phyloP scores from a whole-genome alignment of 2,888 invertebrate genomes.

The Melanotus villosus region DNA sequence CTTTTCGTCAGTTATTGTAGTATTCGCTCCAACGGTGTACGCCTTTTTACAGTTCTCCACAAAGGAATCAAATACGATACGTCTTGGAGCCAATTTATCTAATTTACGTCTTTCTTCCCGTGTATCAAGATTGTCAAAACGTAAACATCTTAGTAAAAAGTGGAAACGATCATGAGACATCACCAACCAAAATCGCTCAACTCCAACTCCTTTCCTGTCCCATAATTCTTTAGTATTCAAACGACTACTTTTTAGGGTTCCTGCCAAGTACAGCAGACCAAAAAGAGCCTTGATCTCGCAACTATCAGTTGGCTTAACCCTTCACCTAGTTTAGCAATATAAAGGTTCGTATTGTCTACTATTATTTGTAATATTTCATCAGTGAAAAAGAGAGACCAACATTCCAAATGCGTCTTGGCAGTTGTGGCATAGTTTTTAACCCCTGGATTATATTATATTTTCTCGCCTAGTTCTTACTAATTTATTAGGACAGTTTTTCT shows the following conservation, averaged over 20 bases:
- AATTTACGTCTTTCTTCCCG: not conserved
- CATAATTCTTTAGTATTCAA: not conserved
- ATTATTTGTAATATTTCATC: too few relatives aligned
- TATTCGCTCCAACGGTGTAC: not conserved
- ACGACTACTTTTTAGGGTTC: too few relatives aligned
- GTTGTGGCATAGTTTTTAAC: not conserved
- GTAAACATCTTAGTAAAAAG: too few relatives aligned
- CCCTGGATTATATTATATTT: conserved; percentile 1
- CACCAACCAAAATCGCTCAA: too few relatives aligned
- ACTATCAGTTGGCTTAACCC: too few relatives aligned
- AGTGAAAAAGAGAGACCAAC: too few relatives aligned
- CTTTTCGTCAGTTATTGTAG: not conserved
- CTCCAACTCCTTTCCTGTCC: conserved; percentile 3
- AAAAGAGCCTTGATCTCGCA: too few relatives aligned
- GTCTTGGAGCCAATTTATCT: not conserved
- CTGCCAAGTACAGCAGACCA: too few relatives aligned
- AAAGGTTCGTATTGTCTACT: too few relatives aligned
- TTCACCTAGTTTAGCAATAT: too few relatives aligned
- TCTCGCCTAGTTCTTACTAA: not conserved
- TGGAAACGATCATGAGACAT: too few relatives aligned
- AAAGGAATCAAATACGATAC: not conserved
- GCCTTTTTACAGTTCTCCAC: too few relatives aligned
- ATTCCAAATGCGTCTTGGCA: not conserved
- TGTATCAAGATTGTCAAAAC: not conserved
- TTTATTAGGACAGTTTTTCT: not conserved